Evolutionary conservation across 2,888 invertebrate genomes (phyloP), one percentile per base, ranked within the genome.

Genomic region (Orthosia cruda): DNA sequence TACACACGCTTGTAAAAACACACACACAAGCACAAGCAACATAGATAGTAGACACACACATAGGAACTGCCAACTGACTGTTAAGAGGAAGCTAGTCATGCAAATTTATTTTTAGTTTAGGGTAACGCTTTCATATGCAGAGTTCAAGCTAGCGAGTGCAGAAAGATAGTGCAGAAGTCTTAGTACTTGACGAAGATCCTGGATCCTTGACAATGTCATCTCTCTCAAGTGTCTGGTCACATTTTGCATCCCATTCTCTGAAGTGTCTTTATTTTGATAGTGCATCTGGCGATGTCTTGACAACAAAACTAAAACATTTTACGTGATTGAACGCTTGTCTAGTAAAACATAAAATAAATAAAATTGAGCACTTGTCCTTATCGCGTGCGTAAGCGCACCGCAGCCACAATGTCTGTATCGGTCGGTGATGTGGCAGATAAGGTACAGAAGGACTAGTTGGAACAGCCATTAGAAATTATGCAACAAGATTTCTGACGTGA

Each of bases 361-460:
- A 74, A 68, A 69, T 55, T n/a, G 78, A 86, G 78, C n/a, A 68
- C 87, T 88, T 80, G 65, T 77, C 88, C 86, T 88, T 87, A 87
- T 80, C 82, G 70, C 50, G 32, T 74, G 84, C 87, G 88, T 63
- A 57, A 64, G 82, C 87, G 83, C 85, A 81, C 54, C 69, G 87
- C 74, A 77, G 87, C 85, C 87, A 80, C 82, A 68, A 72, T 79
- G 87, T 87, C 88, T 88, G 83, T 63, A 74, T 55, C 64, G 76
- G 67, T 57, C 68, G 74, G 15, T 61, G 12, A 61, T 18, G 23
- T 18, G 5, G 23, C 11, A 66, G 45, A 66, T 55, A 70, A 55
- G n/a, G 3, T 57, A 20, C 77, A 82, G 71, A 67, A 82, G 85
- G 26, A 49, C 20, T 20, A 52, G 11, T 71, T 40, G 12, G 18